phyloP scores from a whole-genome alignment of 1,140 invertebrate genomes.

The Argopecten irradians region DNA sequence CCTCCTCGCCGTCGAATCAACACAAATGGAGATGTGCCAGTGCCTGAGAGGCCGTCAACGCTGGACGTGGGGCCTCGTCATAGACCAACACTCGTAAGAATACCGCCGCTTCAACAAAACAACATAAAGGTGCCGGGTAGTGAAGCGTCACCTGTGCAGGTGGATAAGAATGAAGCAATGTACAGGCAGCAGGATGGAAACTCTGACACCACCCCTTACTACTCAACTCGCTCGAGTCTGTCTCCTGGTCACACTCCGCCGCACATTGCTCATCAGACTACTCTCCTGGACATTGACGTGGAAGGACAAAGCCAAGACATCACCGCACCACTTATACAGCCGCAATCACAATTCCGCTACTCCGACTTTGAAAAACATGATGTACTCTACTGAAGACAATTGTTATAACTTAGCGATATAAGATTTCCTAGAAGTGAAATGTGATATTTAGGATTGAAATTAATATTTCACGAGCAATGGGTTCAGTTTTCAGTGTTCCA shows the following conservation, averaged over 20 bases:
- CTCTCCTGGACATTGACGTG: constrained; percentile 81
- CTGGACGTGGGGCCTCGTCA: constrained; percentile 57
- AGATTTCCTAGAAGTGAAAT: background rate
- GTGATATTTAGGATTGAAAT: background rate
- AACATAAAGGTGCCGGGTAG: constrained; percentile 48
- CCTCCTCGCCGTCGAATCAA: constrained; percentile 48
- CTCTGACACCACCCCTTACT: constrained; percentile 63
- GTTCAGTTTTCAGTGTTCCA: constrained; percentile 21
- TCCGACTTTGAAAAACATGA: background rate
- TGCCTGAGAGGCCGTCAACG: constrained; percentile 57
- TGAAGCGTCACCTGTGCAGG: constrained; percentile 47
- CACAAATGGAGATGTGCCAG: constrained; percentile 51
- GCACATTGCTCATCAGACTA: constrained; percentile 76
- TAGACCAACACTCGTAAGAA: constrained; percentile 44
- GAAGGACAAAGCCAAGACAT: constrained; percentile 83
- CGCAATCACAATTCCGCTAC: constrained; percentile 6
- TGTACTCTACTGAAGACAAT: background rate
- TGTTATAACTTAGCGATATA: background rate
- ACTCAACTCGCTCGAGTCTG: constrained; percentile 68
- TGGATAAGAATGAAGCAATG: constrained; percentile 46
- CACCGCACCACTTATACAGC: constrained; percentile 80
- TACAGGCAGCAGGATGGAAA: constrained; percentile 34
- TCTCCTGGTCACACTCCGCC: constrained; percentile 75
- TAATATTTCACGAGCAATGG: background rate
- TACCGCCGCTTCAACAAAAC: constrained; percentile 49